Conservation (phyloP, 2,888 invertebrate genomes). For the Luffia ferchaultella region DNA sequence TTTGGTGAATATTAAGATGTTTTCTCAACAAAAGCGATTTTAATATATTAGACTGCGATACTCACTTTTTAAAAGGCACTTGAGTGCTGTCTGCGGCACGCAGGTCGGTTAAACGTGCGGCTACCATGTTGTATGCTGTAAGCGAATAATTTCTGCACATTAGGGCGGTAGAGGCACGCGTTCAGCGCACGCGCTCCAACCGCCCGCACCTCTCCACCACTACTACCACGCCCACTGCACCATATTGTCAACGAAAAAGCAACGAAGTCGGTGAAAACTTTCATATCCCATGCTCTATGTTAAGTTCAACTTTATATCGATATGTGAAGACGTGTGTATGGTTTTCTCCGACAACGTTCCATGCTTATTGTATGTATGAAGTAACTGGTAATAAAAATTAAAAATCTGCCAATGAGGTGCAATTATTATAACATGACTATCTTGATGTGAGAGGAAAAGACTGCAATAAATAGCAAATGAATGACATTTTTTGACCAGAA, state of each 20-base stretch:
- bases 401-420: too few species aligned
- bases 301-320: too few species aligned
- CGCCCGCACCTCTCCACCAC: constrained; percentile 24
- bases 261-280: neutral
- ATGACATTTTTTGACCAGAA: too few species aligned
- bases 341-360: too few species aligned
- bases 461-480: too few species aligned
- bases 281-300: too few species aligned
- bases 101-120: constrained; percentile 93
- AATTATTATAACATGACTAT: too few species aligned
- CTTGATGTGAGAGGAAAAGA: too few species aligned
- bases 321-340: too few species aligned
- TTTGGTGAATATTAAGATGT: neutral
- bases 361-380: too few species aligned
- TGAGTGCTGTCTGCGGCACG: constrained; percentile 95
- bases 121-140: constrained; percentile 98
- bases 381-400: too few species aligned
- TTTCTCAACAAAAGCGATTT: neutral
- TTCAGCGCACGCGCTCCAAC: constrained; percentile 14
- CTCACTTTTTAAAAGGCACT: constrained; percentile 99
- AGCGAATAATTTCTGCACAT: constrained; percentile 75
- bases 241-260: constrained; percentile 54
- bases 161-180: constrained; percentile 44
- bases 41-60: constrained; percentile 24
- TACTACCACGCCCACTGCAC: constrained; percentile 40